Conservation (phyloP, 2,888 invertebrate species). For the Drosophila cracens region DNA sequence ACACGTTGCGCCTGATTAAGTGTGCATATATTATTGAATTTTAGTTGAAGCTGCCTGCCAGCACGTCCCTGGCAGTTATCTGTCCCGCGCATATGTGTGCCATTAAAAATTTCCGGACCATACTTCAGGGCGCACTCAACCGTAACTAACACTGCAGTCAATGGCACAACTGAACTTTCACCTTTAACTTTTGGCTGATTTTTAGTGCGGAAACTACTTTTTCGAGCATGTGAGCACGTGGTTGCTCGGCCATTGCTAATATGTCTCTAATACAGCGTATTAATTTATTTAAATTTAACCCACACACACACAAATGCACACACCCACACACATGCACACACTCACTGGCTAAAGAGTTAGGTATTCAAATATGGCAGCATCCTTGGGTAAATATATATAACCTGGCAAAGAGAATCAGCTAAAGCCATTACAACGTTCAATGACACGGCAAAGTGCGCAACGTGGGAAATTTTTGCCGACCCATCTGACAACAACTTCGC, state of each 20-base stretch:
- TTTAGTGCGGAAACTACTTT: conserved; percentile 55
- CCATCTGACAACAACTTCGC: conserved; percentile 35
- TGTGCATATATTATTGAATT: conserved; percentile 69
- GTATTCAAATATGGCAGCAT: conserved; percentile 36
- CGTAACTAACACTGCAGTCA: conserved; percentile 53
- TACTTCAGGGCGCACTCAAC: conserved; percentile 48
- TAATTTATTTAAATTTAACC: conserved; percentile 75
- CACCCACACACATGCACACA: background rate
- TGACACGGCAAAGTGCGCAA: conserved; percentile 76
- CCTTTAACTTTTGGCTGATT: conserved; percentile 69
- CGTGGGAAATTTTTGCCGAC: conserved; percentile 53
- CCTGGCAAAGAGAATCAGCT: conserved; percentile 44
- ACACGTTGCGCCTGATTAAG: conserved; percentile 43
- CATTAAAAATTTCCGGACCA: conserved; percentile 35
- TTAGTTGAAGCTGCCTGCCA: conserved; percentile 50
- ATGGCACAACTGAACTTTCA: conserved; percentile 60
- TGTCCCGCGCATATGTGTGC: conserved; percentile 11
- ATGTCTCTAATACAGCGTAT: conserved; percentile 76
- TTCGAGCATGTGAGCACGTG: conserved; percentile 1
- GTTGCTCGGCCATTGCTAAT: conserved; percentile 55
- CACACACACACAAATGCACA: conserved; percentile 21
- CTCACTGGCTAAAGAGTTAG: conserved; percentile 10
- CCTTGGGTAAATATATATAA: conserved; percentile 24
- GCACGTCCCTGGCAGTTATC: conserved; percentile 20
- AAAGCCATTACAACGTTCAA: conserved; percentile 76